Conservation (phyloP, 1,140 invertebrate species). For the Ceratina japonica region DNA sequence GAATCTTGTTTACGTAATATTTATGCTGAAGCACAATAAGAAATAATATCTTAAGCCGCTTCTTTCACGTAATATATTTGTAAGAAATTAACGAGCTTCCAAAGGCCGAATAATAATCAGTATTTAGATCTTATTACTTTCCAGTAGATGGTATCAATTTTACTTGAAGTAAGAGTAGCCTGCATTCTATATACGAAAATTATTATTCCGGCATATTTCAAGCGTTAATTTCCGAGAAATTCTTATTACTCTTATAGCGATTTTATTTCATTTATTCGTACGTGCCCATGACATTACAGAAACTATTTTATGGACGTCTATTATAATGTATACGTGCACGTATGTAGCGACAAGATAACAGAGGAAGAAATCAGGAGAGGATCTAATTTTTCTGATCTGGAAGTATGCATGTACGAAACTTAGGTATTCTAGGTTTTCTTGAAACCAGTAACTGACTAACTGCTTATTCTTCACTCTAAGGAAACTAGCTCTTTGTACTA, state of each 20-base stretch:
- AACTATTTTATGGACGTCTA: conserved; percentile 28
- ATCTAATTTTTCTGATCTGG: background rate
- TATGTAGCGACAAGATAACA: conserved; percentile 4
- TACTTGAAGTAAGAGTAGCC: background rate
- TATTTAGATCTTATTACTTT: conserved; percentile 33
- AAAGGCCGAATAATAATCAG: conserved; percentile 47
- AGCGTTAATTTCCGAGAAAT: conserved; percentile 1
- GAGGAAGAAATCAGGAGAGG: conserved; percentile 9
- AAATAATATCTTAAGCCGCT: conserved; percentile 18
- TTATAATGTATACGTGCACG: conserved; percentile 1
- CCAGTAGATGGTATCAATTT: background rate
- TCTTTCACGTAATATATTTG: conserved; percentile 17
- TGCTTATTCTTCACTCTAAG: background rate
- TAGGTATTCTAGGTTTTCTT: background rate
- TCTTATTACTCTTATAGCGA: background rate
- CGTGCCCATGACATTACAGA: background rate
- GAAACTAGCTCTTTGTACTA: background rate
- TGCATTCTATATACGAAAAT: background rate
- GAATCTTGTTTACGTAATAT: conserved; percentile 35
- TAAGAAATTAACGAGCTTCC: conserved; percentile 53
- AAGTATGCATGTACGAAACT: background rate
- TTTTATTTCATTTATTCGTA: conserved; percentile 42
- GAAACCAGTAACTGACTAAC: background rate
- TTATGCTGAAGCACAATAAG: conserved; percentile 9
- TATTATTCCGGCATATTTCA: conserved; percentile 20